Evolutionary conservation across 2,888 invertebrate species (phyloP), one percentile per base, ranked within the genome.

Genomic region (Poecilobothrus nobilitatus): DNA sequence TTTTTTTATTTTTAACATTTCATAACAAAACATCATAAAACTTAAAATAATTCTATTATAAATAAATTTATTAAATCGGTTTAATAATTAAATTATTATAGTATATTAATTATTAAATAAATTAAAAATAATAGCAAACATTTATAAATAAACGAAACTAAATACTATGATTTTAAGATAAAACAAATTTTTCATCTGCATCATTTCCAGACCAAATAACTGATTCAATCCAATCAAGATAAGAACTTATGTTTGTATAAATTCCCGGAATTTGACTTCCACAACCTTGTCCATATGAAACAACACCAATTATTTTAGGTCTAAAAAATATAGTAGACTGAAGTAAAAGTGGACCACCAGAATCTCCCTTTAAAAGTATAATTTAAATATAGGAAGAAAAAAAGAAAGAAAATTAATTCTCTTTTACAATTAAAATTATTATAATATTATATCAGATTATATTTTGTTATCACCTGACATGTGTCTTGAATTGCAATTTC

Each of bases 251-350:
- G 22, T 34, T 63, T 4, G 67, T 66, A 34, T 69, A 69, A 20
- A 69, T 65, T n/a, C 69, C 65, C 10, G 69, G 69, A 6, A 65
- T 34, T 9, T 18, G 3, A 7, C 8, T 10, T 15, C 53, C 67
- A 53, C 69, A 69, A 15, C 63, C 66, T 6, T 63, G 63, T 18
- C 69, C 69, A 53, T 66, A 69, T 15, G 69, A 69, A 34, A 66
- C 66, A 9, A 69, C 22, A 15, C 69, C 69, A 20, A 69, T 27
- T 3, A 64, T 20, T 34, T 64, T 63, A 18, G 66, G 44, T 15
- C 66, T 67, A 8, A 22, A 18, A n/a, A 10, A 20, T 2, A 34
- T 33, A 34, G 22, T 10, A 66, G 9, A 4, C 34, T n/a, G 33
- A 20, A 65, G 4, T n/a, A 65, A 20, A 10, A 65, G 33, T 65